These are phyloP conservation scores for Artibeus lituratus DNA, from an alignment of 2,797 vertebrate genomes.

Conservation along the genomic window DNA sequence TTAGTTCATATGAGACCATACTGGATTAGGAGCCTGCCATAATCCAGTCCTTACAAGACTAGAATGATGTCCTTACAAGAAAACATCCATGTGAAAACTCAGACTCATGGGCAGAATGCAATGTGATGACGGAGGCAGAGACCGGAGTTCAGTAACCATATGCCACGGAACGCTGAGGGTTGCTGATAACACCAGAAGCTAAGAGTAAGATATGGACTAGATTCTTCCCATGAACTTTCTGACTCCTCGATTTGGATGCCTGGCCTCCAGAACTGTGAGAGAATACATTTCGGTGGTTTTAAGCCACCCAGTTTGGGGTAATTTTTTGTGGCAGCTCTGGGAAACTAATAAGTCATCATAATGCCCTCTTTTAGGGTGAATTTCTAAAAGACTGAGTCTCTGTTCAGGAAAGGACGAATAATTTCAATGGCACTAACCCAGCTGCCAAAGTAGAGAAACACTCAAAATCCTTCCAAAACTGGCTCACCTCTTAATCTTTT, in stretches of 20 bases:
- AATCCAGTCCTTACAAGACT: no score
- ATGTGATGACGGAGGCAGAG: not conserved
- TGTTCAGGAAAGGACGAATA: not conserved
- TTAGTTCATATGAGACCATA: not conserved
- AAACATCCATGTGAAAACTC: not conserved
- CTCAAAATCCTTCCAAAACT: not conserved
- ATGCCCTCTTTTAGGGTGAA: not conserved
- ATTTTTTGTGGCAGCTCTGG: not conserved
- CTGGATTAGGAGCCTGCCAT: not conserved
- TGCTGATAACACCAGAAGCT: not conserved
- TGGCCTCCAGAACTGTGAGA: not conserved
- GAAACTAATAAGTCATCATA: not conserved
- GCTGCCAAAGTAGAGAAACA: not conserved
- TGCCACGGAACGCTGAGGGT: not conserved
- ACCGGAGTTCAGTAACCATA: not conserved
- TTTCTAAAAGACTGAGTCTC: not conserved
- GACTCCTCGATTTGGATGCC: not conserved
- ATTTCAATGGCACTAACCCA: not conserved
- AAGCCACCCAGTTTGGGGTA: not conserved
- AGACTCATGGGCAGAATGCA: not conserved
- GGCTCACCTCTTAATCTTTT: not conserved
- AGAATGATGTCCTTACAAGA: not conserved
- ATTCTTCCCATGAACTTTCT: not conserved
- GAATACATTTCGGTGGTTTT: not conserved
- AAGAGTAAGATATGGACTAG: not conserved